These are phyloP conservation scores for Scortum barcoo DNA, from an alignment of 2,113 vertebrate species.

Conservation along the genomic window DNA sequence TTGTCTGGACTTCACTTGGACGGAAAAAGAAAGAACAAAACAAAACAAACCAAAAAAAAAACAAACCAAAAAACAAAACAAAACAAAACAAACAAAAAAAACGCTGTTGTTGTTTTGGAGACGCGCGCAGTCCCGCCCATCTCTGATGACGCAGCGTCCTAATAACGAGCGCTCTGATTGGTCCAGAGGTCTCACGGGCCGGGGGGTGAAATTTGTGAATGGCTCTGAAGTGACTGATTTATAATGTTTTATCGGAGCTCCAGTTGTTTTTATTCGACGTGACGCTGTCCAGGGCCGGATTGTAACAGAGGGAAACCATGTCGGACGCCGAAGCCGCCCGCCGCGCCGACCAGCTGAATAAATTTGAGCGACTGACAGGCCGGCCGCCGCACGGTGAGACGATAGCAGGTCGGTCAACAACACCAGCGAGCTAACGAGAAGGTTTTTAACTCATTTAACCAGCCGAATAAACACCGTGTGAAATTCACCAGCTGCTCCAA, in stretches of 20 bases:
- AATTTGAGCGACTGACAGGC: constrained; percentile 90
- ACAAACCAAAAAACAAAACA: no score
- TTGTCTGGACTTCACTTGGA: not conserved
- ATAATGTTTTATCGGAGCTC: constrained; percentile 63
- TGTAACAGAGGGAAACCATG: constrained; percentile 74
- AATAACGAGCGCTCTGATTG: constrained; percentile 81
- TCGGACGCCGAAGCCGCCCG: constrained; percentile 72
- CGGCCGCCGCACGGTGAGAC: constrained; percentile 84
- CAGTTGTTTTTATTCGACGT: constrained; percentile 56
- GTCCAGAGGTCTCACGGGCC: constrained; percentile 12
- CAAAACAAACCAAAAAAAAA: no score
- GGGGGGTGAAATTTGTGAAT: constrained; percentile 73
- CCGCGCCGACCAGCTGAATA: constrained; percentile 82
- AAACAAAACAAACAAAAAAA: no score
- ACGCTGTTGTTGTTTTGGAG: constrained; percentile 41
- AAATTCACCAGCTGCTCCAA: no score
- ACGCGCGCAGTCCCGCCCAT: constrained; percentile 26
- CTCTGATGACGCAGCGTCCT: constrained; percentile 33
- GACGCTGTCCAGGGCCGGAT: constrained; percentile 51
- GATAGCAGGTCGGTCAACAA: constrained; percentile 88
- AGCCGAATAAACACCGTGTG: not conserved
- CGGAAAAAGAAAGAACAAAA: no score
- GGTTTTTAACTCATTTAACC: not conserved
- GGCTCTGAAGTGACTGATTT: constrained; percentile 55
- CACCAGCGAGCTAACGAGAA: constrained; percentile 57